Conservation (phyloP, 2,888 invertebrate species). For the Protonemura montana region DNA sequence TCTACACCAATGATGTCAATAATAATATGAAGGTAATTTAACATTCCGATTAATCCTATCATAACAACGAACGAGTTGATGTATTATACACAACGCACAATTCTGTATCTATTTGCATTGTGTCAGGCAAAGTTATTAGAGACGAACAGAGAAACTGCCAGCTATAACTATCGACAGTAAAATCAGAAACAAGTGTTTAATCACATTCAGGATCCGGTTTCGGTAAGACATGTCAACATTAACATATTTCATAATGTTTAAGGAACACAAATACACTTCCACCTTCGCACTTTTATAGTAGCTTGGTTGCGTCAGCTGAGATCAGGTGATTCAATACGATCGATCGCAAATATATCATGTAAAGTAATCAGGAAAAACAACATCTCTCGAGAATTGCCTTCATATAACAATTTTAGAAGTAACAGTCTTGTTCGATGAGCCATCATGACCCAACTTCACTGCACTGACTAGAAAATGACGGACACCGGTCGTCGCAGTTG, state of each 20-base stretch:
- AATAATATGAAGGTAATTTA: not conserved
- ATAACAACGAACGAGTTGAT: not conserved
- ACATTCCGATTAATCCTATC: not conserved
- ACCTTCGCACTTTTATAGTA: not conserved
- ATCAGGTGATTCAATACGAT: not conserved
- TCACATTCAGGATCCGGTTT: not conserved
- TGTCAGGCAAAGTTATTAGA: not conserved
- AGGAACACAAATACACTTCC: not conserved
- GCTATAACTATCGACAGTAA: not conserved
- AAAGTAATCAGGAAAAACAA: not conserved
- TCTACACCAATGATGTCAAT: not conserved
- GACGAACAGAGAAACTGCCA: too few relatives aligned
- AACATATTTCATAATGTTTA: not conserved
- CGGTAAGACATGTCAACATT: not conserved
- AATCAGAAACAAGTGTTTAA: not conserved
- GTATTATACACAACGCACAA: not conserved
- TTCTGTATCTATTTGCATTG: not conserved
- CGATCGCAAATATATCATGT: not conserved
- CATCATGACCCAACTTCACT: conserved; percentile 53
- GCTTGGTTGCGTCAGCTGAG: not conserved
- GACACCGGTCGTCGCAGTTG: conserved; percentile 74
- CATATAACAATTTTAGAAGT: not conserved
- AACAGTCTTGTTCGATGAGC: conserved; percentile 35
- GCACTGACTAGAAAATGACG: conserved; percentile 69
- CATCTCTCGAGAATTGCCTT: not conserved